Evolutionary conservation across 2,888 invertebrate species (phyloP).

Genomic region (Priocnemis perturbator): DNA sequence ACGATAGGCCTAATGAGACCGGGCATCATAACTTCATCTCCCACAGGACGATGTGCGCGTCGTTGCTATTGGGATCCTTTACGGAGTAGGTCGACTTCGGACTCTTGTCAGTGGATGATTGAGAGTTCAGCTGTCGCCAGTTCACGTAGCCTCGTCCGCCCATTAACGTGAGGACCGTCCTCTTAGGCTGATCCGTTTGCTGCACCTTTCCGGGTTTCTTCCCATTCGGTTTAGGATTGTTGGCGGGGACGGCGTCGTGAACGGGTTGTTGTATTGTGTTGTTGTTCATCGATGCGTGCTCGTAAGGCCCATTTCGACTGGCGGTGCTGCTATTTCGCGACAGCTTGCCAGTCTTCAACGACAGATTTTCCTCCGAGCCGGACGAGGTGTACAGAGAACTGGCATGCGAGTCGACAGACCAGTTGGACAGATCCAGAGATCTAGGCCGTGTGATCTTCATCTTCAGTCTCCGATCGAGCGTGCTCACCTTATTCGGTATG

Average conservation of each 20-base stretch:
- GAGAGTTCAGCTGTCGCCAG: constrained; percentile 82
- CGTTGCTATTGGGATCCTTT: constrained; percentile 86
- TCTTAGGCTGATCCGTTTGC: constrained; percentile 77
- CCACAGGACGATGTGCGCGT: constrained; percentile 94
- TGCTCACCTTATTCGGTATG: constrained; percentile 88
- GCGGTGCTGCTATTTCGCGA: constrained; percentile 87
- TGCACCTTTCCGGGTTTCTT: constrained; percentile 70
- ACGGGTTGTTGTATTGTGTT: constrained; percentile 64
- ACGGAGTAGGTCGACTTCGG: constrained; percentile 69
- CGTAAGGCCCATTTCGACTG: constrained; percentile 79
- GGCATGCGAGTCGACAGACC: constrained; percentile 91
- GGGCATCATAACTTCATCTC: constrained; percentile 86
- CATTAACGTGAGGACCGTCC: constrained; percentile 90
- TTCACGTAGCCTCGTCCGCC: constrained; percentile 93
- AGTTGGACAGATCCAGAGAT: constrained; percentile 89
- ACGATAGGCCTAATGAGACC: constrained; percentile 28
- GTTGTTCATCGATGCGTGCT: constrained; percentile 52
- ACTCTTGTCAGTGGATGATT: constrained; percentile 76
- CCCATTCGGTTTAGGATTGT: constrained; percentile 53
- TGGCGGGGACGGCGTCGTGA: constrained; percentile 56
- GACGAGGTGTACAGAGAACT: constrained; percentile 89
- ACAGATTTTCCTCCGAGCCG: constrained; percentile 91
- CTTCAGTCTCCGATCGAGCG: constrained; percentile 86
- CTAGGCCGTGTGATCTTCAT: constrained; percentile 90
- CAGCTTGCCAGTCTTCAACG: constrained; percentile 80